Conservation (phyloP, 1,140 invertebrate species). For the Cherax destructor region DNA sequence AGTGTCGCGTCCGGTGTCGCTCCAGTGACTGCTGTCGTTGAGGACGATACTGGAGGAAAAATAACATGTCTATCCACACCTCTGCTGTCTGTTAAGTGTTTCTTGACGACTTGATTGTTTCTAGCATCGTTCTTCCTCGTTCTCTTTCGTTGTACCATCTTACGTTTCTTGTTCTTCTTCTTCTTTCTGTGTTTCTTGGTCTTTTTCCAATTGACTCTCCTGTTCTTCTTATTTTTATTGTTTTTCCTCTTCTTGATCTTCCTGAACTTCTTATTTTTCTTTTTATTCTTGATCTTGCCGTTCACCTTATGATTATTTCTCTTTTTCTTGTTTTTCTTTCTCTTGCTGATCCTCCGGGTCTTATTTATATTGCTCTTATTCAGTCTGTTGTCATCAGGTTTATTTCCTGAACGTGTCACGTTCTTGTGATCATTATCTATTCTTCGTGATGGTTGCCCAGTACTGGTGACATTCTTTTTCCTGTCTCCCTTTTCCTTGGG, state of each 20-base stretch:
- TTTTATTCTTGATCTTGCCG: neutral
- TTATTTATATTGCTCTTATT: neutral
- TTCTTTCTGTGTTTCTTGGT: neutral
- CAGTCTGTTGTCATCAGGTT: neutral
- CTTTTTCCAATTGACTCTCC: neutral
- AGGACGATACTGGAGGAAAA: too few species aligned
- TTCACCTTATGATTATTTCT: neutral
- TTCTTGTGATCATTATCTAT: neutral
- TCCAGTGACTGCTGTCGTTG: too few species aligned
- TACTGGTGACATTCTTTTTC: too few species aligned
- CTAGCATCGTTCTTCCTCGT: neutral
- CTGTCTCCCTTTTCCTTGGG: too few species aligned
- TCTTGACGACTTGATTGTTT: neutral
- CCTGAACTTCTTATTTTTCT: neutral
- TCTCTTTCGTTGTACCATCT: neutral
- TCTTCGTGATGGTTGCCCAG: too few species aligned
- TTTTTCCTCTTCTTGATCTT: slow-evolving; percentile 13
- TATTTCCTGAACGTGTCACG: neutral
- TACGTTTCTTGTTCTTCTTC: neutral
- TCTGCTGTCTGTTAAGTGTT: neutral
- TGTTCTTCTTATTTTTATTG: neutral
- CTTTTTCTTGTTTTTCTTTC: slow-evolving; percentile 3
- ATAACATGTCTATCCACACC: too few species aligned
- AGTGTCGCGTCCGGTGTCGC: too few species aligned
- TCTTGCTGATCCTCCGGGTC: neutral